These are phyloP conservation scores for Botia almorhae DNA, from an alignment of 2,797 vertebrate genomes.

Conservation along the genomic window DNA sequence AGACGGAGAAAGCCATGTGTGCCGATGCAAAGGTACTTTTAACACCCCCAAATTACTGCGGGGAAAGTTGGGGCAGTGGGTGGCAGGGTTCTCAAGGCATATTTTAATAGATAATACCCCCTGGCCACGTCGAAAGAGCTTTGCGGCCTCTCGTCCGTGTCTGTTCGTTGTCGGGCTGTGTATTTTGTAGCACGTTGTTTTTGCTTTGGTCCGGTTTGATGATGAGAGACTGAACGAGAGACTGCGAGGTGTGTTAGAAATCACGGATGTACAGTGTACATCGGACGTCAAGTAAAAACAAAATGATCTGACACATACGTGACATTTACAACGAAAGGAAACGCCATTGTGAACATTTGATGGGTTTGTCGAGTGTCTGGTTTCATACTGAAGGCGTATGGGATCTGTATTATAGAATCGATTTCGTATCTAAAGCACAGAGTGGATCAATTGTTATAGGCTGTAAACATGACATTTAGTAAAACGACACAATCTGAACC, in stretches of 20 bases:
- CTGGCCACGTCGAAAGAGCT: slow-evolving; percentile 74
- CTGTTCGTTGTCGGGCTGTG: slow-evolving; percentile 78
- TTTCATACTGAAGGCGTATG: slow-evolving; percentile 11
- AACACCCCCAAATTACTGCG: slow-evolving; percentile 76
- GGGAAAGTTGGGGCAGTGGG: slow-evolving; percentile 66
- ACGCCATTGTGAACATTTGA: slow-evolving; percentile 42
- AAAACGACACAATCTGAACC: background rate
- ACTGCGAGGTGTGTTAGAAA: slow-evolving; percentile 63
- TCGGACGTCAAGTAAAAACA: background rate
- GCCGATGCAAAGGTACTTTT: slow-evolving; percentile 86
- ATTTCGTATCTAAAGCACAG: background rate
- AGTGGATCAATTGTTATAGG: background rate
- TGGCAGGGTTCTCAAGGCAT: slow-evolving; percentile 68
- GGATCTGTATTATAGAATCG: background rate
- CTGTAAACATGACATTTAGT: background rate
- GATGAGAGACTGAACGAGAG: slow-evolving; percentile 73
- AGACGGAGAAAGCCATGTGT: slow-evolving; percentile 89
- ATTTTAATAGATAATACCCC: slow-evolving; percentile 70
- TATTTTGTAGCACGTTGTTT: slow-evolving; percentile 85
- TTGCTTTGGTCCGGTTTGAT: slow-evolving; percentile 86
- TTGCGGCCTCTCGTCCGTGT: slow-evolving; percentile 82
- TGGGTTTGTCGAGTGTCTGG: slow-evolving; percentile 24
- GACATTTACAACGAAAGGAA: slow-evolving; percentile 31
- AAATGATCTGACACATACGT: slow-evolving; percentile 1
- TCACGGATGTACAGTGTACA: slow-evolving; percentile 39